phyloP scores from a whole-genome alignment of 2,113 vertebrate species.

The Chrysochloris asiatica region DNA sequence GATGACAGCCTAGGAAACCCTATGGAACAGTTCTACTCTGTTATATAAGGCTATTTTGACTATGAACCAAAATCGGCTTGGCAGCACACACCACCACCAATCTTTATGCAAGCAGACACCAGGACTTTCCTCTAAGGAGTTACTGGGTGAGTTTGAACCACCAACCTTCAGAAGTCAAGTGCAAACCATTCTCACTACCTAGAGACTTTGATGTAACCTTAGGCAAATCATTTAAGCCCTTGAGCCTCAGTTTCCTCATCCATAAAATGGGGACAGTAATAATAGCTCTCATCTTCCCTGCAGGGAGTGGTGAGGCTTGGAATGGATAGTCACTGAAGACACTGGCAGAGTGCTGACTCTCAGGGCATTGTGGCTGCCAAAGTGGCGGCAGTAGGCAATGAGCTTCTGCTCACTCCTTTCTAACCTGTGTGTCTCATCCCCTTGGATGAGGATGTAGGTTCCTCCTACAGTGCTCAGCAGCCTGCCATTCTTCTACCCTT shows the following conservation, averaged over 20 bases:
- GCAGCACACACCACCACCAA: too few species aligned
- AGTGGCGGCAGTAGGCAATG: neutral
- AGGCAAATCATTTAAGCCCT: neutral
- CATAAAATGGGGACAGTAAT: neutral
- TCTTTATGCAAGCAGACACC: too few species aligned
- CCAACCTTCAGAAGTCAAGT: too few species aligned
- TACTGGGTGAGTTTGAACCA: too few species aligned
- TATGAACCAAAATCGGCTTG: too few species aligned
- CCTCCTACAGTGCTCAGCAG: neutral
- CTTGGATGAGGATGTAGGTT: neutral
- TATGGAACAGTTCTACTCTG: neutral
- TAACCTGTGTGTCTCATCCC: neutral
- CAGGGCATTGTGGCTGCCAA: neutral
- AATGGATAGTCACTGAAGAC: neutral
- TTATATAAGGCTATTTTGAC: neutral
- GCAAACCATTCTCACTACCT: too few species aligned
- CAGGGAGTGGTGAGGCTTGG: neutral
- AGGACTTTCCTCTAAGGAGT: too few species aligned
- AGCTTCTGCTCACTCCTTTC: neutral
- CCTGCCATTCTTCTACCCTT: neutral
- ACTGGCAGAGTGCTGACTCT: neutral
- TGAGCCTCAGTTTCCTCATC: constrained; percentile 35
- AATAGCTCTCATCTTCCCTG: neutral
- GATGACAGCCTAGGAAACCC: neutral
- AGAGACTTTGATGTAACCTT: neutral